Conservation (phyloP, 92 coral and sea anemone genomes). For the Parazoanthus darwini region DNA sequence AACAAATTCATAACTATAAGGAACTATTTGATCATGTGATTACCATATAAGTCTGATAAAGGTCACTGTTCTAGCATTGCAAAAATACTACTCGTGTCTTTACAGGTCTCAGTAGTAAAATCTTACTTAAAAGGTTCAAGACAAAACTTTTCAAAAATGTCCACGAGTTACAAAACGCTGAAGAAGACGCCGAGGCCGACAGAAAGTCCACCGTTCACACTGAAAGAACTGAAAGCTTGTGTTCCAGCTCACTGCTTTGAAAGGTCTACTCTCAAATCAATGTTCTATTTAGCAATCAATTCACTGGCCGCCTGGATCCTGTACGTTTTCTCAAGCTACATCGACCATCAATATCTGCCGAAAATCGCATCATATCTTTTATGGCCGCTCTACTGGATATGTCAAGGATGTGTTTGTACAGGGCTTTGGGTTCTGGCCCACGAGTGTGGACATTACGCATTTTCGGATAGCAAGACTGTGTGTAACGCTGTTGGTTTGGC, state of each 20-base stretch:
- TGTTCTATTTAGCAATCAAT: slow-evolving; percentile 44
- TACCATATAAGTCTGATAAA: no score
- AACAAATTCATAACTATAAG: no score
- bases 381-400: slow-evolving; percentile 63
- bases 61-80: no score
- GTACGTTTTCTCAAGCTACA: slow-evolving; percentile 33
- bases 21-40: no score
- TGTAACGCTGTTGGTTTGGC: slow-evolving; percentile 55
- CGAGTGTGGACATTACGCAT: slow-evolving; percentile 69
- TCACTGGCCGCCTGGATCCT: slow-evolving; percentile 33
- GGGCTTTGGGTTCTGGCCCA: slow-evolving; percentile 71
- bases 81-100: no score
- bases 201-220: slow-evolving; percentile 55
- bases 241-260: slow-evolving; percentile 64
- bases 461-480: slow-evolving; percentile 59
- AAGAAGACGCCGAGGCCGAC: slow-evolving; percentile 53
- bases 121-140: no score
- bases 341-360: slow-evolving; percentile 47
- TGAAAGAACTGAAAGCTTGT: slow-evolving; percentile 59
- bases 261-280: slow-evolving; percentile 56
- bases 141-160: slow-evolving; percentile 11
- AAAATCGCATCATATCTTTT: slow-evolving; percentile 32
- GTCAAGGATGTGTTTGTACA: slow-evolving; percentile 60
- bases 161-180: slow-evolving; percentile 51
- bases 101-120: no score